These are phyloP conservation scores for Blennius ocellaris DNA, from an alignment of 2,113 vertebrate genomes.

Conservation along the genomic window DNA sequence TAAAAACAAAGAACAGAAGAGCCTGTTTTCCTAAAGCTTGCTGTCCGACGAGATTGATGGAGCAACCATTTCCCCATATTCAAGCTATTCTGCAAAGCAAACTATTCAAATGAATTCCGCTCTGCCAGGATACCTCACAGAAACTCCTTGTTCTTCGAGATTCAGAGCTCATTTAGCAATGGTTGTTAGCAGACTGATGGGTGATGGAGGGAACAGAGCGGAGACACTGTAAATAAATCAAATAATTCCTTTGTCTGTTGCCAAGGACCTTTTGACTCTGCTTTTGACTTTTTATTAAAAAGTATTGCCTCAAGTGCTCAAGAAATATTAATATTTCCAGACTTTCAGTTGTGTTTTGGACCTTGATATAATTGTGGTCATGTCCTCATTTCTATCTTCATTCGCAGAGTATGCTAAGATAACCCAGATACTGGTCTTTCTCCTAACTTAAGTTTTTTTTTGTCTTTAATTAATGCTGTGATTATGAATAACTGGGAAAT, in stretches of 20 bases:
- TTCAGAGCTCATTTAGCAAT: slow-evolving; percentile 64
- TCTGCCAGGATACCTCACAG: slow-evolving; percentile 56
- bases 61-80: slow-evolving; percentile 71
- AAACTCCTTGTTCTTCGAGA: slow-evolving; percentile 63
- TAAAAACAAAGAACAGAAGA: slow-evolving; percentile 54
- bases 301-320: slow-evolving; percentile 11
- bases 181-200: slow-evolving; percentile 67
- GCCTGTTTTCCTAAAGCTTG: slow-evolving; percentile 55
- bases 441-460: neutral
- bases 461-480: slow-evolving; percentile 48
- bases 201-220: slow-evolving; percentile 60
- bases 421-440: slow-evolving; percentile 23
- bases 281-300: slow-evolving; percentile 19
- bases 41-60: slow-evolving; percentile 70
- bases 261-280: slow-evolving; percentile 32
- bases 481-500: too few relatives aligned
- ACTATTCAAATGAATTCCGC: slow-evolving; percentile 80
- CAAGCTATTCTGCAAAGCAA: slow-evolving; percentile 60
- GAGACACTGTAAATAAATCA: slow-evolving; percentile 56
- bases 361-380: slow-evolving; percentile 27
- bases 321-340: slow-evolving; percentile 29
- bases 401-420: slow-evolving; percentile 7
- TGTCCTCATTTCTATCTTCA: slow-evolving; percentile 13
- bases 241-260: slow-evolving; percentile 46
- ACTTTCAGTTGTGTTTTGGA: neutral